phyloP scores from a whole-genome alignment of 2,797 vertebrate species.

The Pyrocephalus nanus region DNA sequence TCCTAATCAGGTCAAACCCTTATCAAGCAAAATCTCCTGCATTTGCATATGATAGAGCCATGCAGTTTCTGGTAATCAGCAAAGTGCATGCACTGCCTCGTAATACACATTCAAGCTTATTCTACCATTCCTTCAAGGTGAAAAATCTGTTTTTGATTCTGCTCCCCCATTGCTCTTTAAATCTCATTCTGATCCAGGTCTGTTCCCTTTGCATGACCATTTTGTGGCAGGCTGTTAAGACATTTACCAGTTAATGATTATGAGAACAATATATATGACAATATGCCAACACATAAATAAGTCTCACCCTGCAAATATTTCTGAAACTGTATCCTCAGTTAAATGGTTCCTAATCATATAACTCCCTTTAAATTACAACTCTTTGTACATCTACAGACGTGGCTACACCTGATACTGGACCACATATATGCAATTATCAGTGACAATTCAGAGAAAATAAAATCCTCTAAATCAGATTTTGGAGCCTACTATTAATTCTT shows the following conservation, averaged over 20 bases:
- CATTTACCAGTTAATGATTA: not conserved
- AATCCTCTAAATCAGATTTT: not conserved
- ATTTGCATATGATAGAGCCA: conserved; percentile 1
- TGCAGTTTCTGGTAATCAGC: not conserved
- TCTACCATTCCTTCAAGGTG: not conserved
- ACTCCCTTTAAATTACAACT: not conserved
- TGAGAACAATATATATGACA: not conserved
- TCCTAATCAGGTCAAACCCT: conserved; percentile 15
- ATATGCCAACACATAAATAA: not conserved
- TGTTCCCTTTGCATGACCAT: not conserved
- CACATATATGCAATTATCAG: not conserved
- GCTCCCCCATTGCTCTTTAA: not conserved
- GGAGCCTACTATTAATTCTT: not conserved
- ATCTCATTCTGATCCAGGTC: not conserved
- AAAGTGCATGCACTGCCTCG: not conserved
- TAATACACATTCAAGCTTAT: not conserved
- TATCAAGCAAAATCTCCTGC: conserved; percentile 27
- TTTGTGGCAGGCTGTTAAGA: not conserved
- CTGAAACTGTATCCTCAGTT: not conserved
- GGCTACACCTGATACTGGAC: not conserved
- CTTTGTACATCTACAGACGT: not conserved
- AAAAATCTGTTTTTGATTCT: not conserved
- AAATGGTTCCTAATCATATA: not conserved
- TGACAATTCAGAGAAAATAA: not conserved
- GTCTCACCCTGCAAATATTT: not conserved